Percentiles rank a stretch among this genome's conserved stretches.
Conservation (phyloP, 2,797 vertebrate genomes). For the Micropoecilia bifurca region DNA sequence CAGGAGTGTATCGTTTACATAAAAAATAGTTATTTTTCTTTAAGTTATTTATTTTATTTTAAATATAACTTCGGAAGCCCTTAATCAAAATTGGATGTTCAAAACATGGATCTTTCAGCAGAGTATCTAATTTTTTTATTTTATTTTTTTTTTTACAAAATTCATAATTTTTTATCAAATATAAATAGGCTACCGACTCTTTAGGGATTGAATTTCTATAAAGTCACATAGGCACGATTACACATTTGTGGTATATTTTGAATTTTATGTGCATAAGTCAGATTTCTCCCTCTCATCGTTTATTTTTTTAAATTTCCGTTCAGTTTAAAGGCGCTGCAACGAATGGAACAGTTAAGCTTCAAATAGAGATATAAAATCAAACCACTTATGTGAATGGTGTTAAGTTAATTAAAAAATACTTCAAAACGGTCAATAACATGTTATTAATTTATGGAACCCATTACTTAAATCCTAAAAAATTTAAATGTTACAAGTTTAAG, state of each 20-base stretch:
- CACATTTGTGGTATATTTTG: not conserved
- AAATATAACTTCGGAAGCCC: not conserved
- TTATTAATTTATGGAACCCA: not conserved
- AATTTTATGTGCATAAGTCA: not conserved
- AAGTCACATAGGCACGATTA: not conserved
- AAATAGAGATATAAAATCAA: not conserved
- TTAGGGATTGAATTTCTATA: not conserved
- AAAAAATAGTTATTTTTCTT: not conserved
- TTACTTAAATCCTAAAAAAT: not conserved
- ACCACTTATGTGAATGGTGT: not conserved
- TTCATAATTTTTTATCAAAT: not conserved
- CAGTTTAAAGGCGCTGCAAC: not conserved
- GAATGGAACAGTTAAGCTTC: not conserved
- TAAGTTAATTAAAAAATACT: not conserved
- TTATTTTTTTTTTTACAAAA: not conserved
- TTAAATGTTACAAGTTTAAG: not conserved
- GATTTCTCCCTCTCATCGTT: not conserved
- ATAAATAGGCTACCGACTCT: not conserved
- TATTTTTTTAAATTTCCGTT: not conserved
- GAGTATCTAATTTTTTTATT: too few species aligned
- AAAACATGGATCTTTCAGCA: not conserved
- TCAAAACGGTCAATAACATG: too few species aligned
- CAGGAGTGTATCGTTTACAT: not conserved
- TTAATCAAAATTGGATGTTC: not conserved
- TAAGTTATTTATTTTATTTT: not conserved